Evolutionary conservation across 2,113 vertebrate species (phyloP).

Genomic region (Macquaria australasica): DNA sequence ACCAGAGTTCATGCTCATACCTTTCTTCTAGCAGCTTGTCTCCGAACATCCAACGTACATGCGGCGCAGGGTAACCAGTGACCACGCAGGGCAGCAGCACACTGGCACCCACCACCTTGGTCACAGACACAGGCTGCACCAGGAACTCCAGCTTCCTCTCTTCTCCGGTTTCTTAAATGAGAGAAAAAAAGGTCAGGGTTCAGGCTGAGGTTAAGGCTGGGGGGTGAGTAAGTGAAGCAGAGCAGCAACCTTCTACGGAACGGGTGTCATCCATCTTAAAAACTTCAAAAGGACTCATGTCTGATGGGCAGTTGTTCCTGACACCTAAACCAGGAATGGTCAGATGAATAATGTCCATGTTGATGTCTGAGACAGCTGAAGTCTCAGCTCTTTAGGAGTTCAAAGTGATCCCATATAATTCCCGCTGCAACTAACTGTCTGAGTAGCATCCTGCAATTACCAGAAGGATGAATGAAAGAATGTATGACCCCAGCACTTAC

Average conservation of each 20-base stretch:
- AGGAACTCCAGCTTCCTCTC: constrained; percentile 85
- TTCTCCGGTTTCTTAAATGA: constrained; percentile 84
- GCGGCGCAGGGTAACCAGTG: constrained; percentile 84
- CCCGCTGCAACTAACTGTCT: constrained; percentile 17
- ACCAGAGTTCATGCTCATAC: constrained; percentile 77
- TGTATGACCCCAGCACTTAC: not conserved
- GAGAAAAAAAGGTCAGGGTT: constrained; percentile 23
- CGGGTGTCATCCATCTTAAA: constrained; percentile 43
- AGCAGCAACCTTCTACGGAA: constrained; percentile 3
- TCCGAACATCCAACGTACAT: constrained; percentile 87
- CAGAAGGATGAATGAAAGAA: not conserved
- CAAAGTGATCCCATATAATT: constrained; percentile 1
- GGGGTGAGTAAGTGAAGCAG: constrained; percentile 21
- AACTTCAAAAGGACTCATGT: constrained; percentile 51
- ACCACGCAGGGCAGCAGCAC: constrained; percentile 89
- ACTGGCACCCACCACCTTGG: constrained; percentile 83
- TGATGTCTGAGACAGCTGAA: constrained; percentile 32
- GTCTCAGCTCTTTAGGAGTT: constrained; percentile 33
- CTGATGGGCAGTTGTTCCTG: constrained; percentile 14
- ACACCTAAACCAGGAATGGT: constrained; percentile 33
- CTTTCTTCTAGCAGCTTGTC: constrained; percentile 86
- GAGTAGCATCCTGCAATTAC: constrained; percentile 10
- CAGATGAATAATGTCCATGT: constrained; percentile 44
- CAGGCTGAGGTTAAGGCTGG: constrained; percentile 18
- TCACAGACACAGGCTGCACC: constrained; percentile 83